A percentile compares a stretch with the other conserved stretches of the same genome.
Conservation (phyloP, 1,140 invertebrate genomes). For the Episyrphus balteatus region DNA sequence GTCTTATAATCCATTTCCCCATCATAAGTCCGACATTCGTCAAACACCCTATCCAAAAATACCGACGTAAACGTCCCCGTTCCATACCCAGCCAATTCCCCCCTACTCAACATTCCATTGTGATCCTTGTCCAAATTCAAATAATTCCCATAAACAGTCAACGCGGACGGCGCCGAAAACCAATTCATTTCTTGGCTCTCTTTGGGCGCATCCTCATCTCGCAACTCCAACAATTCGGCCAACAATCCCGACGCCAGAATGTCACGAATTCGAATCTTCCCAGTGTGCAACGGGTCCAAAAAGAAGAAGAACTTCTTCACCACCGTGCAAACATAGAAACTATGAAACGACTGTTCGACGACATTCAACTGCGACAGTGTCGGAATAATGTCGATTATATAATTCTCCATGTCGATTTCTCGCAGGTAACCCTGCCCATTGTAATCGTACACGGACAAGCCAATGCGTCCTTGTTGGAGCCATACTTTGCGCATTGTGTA, state of each 20-base stretch:
- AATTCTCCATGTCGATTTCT: slow-evolving; percentile 88
- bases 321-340: slow-evolving; percentile 92
- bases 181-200: slow-evolving; percentile 83
- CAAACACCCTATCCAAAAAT: slow-evolving; percentile 88
- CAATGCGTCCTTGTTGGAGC: slow-evolving; percentile 86
- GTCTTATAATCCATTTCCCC: slow-evolving; percentile 98
- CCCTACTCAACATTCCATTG: slow-evolving; percentile 89
- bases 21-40: slow-evolving; percentile 89
- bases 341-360: slow-evolving; percentile 85
- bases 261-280: slow-evolving; percentile 80
- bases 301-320: slow-evolving; percentile 95
- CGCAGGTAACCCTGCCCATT: slow-evolving; percentile 84
- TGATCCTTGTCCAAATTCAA: slow-evolving; percentile 88
- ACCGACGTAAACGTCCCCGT: slow-evolving; percentile 83
- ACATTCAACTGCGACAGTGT: slow-evolving; percentile 81
- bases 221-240: slow-evolving; percentile 79
- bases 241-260: slow-evolving; percentile 84
- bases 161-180: slow-evolving; percentile 85
- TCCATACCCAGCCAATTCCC: slow-evolving; percentile 79
- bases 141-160: slow-evolving; percentile 87
- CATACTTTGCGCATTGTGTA: slow-evolving; percentile 93
- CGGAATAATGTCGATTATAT: slow-evolving; percentile 85
- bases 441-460: slow-evolving; percentile 84
- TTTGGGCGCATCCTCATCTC: slow-evolving; percentile 74
- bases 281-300: slow-evolving; percentile 77